A percentile compares a stretch with the other conserved stretches of the same genome.
These are phyloP conservation scores for Sinopyrophorus schimmeli DNA, from an alignment of 2,888 invertebrate species.

Conservation along the genomic window DNA sequence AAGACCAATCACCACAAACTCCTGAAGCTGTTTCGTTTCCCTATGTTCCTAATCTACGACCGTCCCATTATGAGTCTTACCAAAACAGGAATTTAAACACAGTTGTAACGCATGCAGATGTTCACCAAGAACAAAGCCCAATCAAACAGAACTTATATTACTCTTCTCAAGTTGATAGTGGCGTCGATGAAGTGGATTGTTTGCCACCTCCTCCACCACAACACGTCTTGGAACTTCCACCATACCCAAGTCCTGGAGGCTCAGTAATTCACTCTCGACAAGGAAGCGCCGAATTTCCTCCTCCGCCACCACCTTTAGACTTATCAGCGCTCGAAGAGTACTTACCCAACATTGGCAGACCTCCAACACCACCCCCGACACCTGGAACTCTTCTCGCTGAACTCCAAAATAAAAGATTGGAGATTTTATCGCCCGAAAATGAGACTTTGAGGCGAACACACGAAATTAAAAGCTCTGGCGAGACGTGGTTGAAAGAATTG, in stretches of 20 bases:
- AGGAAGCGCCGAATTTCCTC: constrained; percentile 87
- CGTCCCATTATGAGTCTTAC: constrained; percentile 1
- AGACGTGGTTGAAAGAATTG: constrained; percentile 76
- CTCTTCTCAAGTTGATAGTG: constrained; percentile 56
- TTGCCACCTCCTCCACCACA: constrained; percentile 57
- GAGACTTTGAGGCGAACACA: constrained; percentile 42
- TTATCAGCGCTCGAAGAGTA: constrained; percentile 67
- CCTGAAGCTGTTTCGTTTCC: constrained; percentile 66
- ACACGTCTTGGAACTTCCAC: constrained; percentile 67
- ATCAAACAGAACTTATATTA: constrained; percentile 57
- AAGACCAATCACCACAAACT: constrained; percentile 41
- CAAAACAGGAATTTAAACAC: constrained; percentile 16
- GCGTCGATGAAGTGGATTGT: constrained; percentile 69
- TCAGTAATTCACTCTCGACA: constrained; percentile 82
- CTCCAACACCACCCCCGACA: constrained; percentile 39
- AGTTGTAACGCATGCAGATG: constrained; percentile 83
- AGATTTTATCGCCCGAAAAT: constrained; percentile 58
- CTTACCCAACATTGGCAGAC: constrained; percentile 39
- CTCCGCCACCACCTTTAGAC: constrained; percentile 81
- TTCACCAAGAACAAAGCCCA: constrained; percentile 81
- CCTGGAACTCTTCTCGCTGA: constrained; percentile 53
- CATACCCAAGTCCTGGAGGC: constrained; percentile 78
- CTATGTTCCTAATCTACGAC: constrained; percentile 57
- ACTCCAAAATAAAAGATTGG: constrained; percentile 68
- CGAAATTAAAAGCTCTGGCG: constrained; percentile 53